phyloP scores from a whole-genome alignment of 2,888 invertebrate genomes.

The Nasonia oneida region DNA sequence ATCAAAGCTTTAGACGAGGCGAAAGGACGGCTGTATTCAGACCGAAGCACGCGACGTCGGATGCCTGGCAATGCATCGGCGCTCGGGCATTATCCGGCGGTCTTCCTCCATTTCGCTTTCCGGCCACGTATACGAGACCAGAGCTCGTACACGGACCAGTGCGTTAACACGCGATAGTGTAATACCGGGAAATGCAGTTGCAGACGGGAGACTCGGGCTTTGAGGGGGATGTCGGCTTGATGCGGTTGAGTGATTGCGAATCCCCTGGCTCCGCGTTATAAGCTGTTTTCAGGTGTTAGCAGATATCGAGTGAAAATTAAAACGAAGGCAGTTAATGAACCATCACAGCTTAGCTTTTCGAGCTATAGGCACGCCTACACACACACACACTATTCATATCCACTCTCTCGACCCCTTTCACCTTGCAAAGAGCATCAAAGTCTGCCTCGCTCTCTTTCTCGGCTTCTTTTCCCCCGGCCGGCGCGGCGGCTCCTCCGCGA shows the following conservation, averaged over 20 bases:
- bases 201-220: neutral
- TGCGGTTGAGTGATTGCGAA: neutral
- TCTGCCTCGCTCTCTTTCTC: neutral
- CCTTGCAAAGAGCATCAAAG: conserved; percentile 35
- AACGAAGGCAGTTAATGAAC: neutral
- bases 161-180: neutral
- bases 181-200: neutral
- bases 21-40: neutral
- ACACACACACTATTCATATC: neutral
- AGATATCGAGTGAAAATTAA: neutral
- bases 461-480: neutral
- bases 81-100: neutral
- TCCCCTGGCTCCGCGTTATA: neutral
- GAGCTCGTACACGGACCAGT: conserved; percentile 47
- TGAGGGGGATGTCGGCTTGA: neutral
- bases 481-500: neutral
- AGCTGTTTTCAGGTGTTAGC: neutral
- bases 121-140: conserved; percentile 66
- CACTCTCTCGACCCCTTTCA: conserved; percentile 40
- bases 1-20: neutral
- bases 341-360: neutral
- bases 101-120: conserved; percentile 68
- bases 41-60: conserved; percentile 26
- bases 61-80: conserved; percentile 67
- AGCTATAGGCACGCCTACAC: neutral